Percentiles rank a stretch among this genome's conserved stretches.
Evolutionary conservation across 2,113 vertebrate genomes (phyloP).

Genomic region (Onychorhynchus coronatus): DNA sequence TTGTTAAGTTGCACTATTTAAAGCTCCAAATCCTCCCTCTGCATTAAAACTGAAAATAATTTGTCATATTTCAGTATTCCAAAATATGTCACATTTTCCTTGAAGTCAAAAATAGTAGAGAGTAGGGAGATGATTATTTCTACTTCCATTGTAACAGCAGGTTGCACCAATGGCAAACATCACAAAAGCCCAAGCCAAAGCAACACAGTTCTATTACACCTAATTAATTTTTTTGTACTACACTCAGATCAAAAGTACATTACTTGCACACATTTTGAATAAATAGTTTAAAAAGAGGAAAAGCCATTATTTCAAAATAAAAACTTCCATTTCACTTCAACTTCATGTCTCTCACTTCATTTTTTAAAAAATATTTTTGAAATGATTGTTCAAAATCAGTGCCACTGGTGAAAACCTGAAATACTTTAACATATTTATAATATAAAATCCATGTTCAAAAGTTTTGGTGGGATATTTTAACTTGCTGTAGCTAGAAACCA

Average conservation of each 20-base stretch:
- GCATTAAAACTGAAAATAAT: background rate
- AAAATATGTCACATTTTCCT: background rate
- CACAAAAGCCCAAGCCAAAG: background rate
- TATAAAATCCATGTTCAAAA: too few relatives aligned
- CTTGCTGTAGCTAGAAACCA: background rate
- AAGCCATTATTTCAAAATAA: background rate
- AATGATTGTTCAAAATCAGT: background rate
- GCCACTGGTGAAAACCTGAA: background rate
- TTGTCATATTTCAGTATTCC: background rate
- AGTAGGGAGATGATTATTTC: background rate
- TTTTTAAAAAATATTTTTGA: background rate
- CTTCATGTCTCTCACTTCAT: background rate
- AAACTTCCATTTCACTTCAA: background rate
- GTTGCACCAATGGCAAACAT: background rate
- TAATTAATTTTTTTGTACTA: background rate
- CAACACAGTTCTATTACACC: background rate
- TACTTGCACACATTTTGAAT: background rate
- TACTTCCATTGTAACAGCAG: background rate
- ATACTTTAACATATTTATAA: background rate
- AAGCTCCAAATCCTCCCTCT: background rate
- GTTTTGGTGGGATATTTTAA: background rate
- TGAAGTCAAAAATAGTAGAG: background rate
- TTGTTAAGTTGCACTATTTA: background rate
- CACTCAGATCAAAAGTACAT: background rate
- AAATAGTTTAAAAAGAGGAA: background rate